A percentile compares a stretch with the other conserved stretches of the same genome.
Conservation (phyloP, 2,113 vertebrate species). For the Spilogale gracilis region DNA sequence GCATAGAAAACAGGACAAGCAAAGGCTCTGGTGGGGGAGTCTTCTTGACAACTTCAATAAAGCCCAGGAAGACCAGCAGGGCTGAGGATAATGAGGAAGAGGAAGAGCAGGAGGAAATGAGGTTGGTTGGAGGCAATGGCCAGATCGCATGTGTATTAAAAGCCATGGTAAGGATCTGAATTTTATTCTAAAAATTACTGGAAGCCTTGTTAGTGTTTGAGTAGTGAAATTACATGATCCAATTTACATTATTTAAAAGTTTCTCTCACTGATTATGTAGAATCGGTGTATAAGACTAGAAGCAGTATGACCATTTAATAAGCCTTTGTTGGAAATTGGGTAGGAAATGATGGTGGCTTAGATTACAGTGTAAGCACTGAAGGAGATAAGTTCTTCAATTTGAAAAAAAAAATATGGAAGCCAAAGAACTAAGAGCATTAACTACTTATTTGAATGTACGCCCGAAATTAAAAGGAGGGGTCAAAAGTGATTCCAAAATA, state of each 20-base stretch:
- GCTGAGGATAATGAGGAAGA: background rate
- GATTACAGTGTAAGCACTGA: background rate
- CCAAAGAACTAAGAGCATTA: background rate
- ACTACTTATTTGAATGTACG: background rate
- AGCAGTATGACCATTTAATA: background rate
- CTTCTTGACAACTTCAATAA: background rate
- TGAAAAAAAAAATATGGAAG: background rate
- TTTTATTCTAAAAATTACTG: background rate
- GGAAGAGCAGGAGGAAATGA: background rate
- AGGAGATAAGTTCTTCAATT: background rate
- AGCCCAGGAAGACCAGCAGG: background rate
- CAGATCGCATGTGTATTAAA: background rate
- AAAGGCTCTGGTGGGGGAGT: background rate
- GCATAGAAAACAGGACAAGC: background rate
- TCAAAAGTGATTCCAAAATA: background rate
- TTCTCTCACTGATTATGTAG: background rate
- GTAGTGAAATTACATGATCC: background rate
- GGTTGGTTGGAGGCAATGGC: background rate
- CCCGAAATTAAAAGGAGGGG: background rate
- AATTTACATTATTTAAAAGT: background rate
- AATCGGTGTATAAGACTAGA: background rate
- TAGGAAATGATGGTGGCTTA: background rate
- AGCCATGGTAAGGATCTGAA: background rate
- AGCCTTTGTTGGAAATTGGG: background rate
- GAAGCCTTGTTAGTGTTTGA: background rate